Conservation (phyloP, 1,140 invertebrate genomes). For the Brachionus sp. region DNA sequence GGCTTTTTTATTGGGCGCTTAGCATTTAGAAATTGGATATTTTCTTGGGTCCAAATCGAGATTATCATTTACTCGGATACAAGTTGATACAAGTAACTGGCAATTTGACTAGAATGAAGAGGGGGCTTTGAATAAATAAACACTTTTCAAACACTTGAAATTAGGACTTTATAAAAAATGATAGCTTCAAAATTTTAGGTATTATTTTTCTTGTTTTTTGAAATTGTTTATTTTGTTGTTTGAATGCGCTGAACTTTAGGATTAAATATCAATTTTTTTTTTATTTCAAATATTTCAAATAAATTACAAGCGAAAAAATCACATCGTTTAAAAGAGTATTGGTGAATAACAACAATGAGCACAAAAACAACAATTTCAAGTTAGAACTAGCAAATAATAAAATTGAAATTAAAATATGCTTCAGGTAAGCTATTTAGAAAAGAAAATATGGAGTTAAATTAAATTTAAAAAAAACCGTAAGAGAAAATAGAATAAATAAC, state of each 20-base stretch:
- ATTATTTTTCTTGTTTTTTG: slow-evolving; percentile 2
- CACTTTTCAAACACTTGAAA: neutral
- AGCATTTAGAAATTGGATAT: neutral
- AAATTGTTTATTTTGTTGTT: slow-evolving; percentile 14
- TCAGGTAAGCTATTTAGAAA: slow-evolving; percentile 19
- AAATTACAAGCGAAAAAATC: slow-evolving; percentile 14
- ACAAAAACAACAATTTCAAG: slow-evolving; percentile 13
- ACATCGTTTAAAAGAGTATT: neutral
- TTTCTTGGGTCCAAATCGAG: neutral
- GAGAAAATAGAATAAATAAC: neutral
- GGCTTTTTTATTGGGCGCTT: neutral
- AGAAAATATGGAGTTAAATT: neutral
- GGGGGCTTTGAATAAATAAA: neutral
- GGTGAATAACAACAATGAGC: neutral
- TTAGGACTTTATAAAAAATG: slow-evolving; percentile 10
- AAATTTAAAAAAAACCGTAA: neutral
- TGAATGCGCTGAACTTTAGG: neutral
- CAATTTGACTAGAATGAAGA: neutral
- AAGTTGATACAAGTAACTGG: slow-evolving; percentile 9
- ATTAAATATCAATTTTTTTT: slow-evolving; percentile 30
- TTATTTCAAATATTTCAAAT: slow-evolving; percentile 24
- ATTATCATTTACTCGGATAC: neutral
- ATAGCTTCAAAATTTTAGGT: slow-evolving; percentile 12
- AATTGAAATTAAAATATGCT: slow-evolving; percentile 28
- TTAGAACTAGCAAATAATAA: slow-evolving; percentile 21